phyloP scores from a whole-genome alignment of 2,888 invertebrate species.

The Hyles lineata region DNA sequence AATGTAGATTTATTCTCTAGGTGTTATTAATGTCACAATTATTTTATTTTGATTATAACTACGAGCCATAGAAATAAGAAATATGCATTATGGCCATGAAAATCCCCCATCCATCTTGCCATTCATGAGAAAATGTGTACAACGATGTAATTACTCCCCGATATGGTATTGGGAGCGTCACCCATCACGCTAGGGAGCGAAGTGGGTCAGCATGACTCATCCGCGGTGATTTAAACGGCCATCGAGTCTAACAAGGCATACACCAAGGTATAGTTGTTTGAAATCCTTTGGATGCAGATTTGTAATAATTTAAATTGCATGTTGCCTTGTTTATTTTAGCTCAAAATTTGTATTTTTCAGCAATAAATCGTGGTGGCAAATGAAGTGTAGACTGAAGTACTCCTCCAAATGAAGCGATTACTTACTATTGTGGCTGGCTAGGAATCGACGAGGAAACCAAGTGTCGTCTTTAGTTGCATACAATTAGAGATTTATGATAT shows the following conservation, averaged over 20 bases:
- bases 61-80: neutral
- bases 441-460: no score
- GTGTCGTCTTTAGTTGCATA: no score
- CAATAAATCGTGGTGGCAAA: no score
- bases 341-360: neutral
- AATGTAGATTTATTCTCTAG: no score
- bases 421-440: no score
- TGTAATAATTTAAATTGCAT: neutral
- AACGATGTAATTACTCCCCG: neutral
- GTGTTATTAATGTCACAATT: neutral
- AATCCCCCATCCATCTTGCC: neutral
- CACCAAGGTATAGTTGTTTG: neutral
- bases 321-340: neutral
- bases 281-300: neutral
- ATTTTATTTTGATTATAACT: neutral
- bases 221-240: neutral
- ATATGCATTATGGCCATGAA: neutral
- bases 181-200: slow-evolving; percentile 2
- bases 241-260: neutral
- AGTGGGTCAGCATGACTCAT: slow-evolving; percentile 10
- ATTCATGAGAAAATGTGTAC: neutral
- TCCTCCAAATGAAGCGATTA: no score
- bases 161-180: slow-evolving; percentile 13
- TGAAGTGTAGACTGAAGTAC: no score
- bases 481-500: no score